Evolutionary conservation across 2,113 vertebrate species (phyloP), one percentile per base, ranked within the genome.

Genomic region (Pelecanoides urinatrix): DNA sequence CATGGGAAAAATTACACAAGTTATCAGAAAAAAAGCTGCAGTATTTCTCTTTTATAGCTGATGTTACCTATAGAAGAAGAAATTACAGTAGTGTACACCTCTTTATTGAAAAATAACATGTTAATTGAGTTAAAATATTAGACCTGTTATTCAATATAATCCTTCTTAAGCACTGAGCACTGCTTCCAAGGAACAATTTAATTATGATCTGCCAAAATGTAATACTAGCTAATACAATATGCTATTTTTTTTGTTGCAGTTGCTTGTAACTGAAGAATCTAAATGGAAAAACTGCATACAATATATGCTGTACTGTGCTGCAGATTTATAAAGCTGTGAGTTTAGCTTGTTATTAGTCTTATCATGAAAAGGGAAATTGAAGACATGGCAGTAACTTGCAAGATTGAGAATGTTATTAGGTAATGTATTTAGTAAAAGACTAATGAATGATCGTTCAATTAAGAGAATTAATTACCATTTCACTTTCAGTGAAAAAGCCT

Each of bases 91-190:
- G 52, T 45, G 25, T 87, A 67, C 47, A 78, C 44, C 61, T 91
- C 68, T 87, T 68, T 91, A 49, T 72, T 89, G 91, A 94, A 88
- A 66, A 92, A 53, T 94, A 92, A 42, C n/a, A 15, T 47, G 22
- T 80, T 93, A 88, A 92, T 76, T 71, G 63, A 88, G 52, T 94
- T 94, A 94, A 94, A 95, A 92, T 94, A 90, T 77, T 93, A 74
- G 32, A 42, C 75, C 30, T 4, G 13, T 53, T 96, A 52, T 63
- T 93, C 56, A 44, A 0, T 93, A 20, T 77, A 88, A 95, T 93
- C 62, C n/a, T 87, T 75, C 65, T 80, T 84, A 88, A 94, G 55
- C 63, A 80, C 52, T 90, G 61, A 92, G 15, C 1, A 3, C 44
- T 50, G 50, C 62, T 87, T 78, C 61, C 72, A 42, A 79, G 52